Conservation (phyloP, 2,113 vertebrate genomes). For the Narcine bancroftii region DNA sequence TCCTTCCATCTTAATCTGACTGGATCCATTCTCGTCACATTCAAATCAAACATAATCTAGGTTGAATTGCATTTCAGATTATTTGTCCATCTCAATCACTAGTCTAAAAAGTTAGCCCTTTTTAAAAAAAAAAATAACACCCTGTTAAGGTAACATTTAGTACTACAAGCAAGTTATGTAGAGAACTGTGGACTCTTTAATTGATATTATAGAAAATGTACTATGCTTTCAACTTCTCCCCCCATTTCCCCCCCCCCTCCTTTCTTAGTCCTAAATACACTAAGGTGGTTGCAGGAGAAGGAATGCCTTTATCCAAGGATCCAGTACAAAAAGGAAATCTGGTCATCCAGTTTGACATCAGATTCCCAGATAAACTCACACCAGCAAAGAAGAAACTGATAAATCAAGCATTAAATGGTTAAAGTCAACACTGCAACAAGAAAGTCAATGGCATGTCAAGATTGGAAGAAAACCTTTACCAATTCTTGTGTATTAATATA, state of each 20-base stretch:
- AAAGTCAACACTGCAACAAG: slow-evolving; percentile 34
- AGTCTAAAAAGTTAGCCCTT: no score
- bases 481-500: not conserved
- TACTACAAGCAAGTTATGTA: no score
- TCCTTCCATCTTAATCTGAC: no score
- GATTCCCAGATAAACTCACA: slow-evolving; percentile 71
- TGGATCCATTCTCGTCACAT: no score
- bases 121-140: no score
- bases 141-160: no score
- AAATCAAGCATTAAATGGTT: slow-evolving; percentile 55
- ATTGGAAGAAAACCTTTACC: not conserved
- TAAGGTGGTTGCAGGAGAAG: slow-evolving; percentile 74
- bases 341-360: slow-evolving; percentile 70
- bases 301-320: slow-evolving; percentile 70
- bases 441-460: not conserved
- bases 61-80: no score
- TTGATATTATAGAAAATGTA: not conserved
- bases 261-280: slow-evolving; percentile 68
- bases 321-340: slow-evolving; percentile 69
- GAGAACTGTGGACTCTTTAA: not conserved
- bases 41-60: no score
- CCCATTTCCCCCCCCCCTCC: slow-evolving; percentile 38
- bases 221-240: not conserved
- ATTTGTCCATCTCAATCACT: no score
- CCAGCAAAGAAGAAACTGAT: slow-evolving; percentile 64